phyloP scores from a whole-genome alignment of 2,113 vertebrate genomes.

The Vicugna pacos region DNA sequence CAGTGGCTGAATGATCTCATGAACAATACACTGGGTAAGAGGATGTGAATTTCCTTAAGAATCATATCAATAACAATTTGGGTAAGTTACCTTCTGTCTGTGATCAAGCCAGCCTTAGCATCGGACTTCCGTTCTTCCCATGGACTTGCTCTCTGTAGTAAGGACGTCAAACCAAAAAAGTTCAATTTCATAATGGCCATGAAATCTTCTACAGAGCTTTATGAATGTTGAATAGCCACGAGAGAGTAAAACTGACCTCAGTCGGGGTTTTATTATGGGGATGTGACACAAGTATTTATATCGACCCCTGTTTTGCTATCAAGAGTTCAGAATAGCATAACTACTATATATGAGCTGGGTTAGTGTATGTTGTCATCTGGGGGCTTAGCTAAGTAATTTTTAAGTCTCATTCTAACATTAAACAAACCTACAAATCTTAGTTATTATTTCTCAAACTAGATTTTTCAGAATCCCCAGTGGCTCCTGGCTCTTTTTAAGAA shows the following conservation, averaged over 20 bases:
- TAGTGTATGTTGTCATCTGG: not conserved
- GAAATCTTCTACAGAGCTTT: not conserved
- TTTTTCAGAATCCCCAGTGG: not conserved
- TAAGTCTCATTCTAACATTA: not conserved
- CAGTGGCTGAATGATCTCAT: not conserved
- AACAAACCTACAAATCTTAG: not conserved
- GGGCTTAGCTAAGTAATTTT: not conserved
- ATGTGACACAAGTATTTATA: not conserved
- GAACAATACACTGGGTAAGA: not conserved
- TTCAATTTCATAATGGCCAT: not conserved
- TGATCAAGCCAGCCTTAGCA: not conserved
- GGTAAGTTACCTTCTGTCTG: not conserved
- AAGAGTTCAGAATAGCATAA: not conserved
- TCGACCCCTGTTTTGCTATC: not conserved
- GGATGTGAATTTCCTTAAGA: not conserved
- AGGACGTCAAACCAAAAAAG: not conserved
- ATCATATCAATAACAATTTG: not conserved
- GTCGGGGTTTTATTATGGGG: not conserved
- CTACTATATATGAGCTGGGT: not conserved
- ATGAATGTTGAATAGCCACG: not conserved
- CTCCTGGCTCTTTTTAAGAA: slow-evolving; percentile 8
- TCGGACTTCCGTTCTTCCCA: not conserved
- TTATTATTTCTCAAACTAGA: slow-evolving; percentile 8
- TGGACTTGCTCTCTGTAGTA: not conserved
- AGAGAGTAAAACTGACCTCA: not conserved